phyloP scores from a whole-genome alignment of 2,113 vertebrate species.

The Podarcis raffonei region DNA sequence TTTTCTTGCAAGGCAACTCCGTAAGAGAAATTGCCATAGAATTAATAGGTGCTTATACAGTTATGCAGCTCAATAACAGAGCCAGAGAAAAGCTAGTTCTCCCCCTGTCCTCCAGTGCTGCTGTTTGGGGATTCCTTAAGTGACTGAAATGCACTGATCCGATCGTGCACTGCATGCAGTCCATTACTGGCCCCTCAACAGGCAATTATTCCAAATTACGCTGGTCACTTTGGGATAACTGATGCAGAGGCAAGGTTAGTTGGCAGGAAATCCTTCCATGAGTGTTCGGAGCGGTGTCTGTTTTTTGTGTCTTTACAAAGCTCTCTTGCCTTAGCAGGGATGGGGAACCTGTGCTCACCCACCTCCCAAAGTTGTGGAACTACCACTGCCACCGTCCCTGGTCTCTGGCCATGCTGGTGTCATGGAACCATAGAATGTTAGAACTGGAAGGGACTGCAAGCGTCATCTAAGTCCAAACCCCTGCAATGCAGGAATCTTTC shows the following conservation, averaged over 20 bases:
- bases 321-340: too few species aligned
- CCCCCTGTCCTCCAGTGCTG: background rate
- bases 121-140: background rate
- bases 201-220: background rate
- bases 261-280: background rate
- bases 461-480: too few species aligned
- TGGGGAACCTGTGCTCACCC: too few species aligned
- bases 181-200: background rate
- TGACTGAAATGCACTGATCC: background rate
- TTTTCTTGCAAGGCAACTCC: background rate
- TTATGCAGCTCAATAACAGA: too few species aligned
- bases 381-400: too few species aligned
- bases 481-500: too few species aligned
- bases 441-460: too few species aligned
- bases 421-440: too few species aligned
- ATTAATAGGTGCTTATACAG: background rate
- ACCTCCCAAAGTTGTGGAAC: too few species aligned
- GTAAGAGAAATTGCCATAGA: slow-evolving; percentile 12
- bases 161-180: background rate
- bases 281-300: too few species aligned
- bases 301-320: background rate
- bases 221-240: background rate
- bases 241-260: background rate
- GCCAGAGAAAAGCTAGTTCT: background rate
- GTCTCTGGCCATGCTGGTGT: too few species aligned